Percentiles rank a stretch among this genome's conserved stretches.
Conservation (phyloP, 2,113 vertebrate genomes). For the Athene cunicularia region DNA sequence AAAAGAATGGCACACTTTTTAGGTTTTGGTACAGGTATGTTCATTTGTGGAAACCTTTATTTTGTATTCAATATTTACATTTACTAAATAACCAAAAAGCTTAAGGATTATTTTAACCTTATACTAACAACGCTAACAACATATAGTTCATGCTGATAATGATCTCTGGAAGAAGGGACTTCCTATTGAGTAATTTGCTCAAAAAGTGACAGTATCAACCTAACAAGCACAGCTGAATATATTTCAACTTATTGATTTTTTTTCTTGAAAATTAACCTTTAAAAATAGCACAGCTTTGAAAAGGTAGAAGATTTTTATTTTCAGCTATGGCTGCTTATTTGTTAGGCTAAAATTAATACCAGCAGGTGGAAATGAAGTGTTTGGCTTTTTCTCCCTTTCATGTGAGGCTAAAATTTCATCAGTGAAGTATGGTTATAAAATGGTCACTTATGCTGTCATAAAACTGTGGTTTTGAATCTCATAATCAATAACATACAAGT, state of each 20-base stretch:
- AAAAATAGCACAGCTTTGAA: neutral
- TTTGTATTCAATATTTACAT: neutral
- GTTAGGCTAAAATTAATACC: neutral
- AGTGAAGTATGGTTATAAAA: neutral
- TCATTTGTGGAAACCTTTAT: neutral
- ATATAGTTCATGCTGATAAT: constrained; percentile 33
- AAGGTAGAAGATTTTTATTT: neutral
- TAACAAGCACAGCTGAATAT: neutral
- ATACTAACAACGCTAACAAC: neutral
- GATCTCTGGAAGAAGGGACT: constrained; percentile 6
- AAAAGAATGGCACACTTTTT: neutral
- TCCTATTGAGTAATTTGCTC: constrained; percentile 11
- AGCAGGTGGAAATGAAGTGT: neutral
- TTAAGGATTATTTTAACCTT: constrained; percentile 52
- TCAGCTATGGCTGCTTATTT: neutral
- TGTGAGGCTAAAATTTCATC: neutral
- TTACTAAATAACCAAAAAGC: neutral
- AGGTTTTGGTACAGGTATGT: neutral
- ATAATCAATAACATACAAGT: neutral
- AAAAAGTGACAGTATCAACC: neutral
- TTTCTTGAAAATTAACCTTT: constrained; percentile 33
- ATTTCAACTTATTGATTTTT: neutral
- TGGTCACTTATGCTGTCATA: neutral
- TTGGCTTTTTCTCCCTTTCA: neutral
- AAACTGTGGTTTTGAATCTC: neutral